Conservation (phyloP, 2,797 vertebrate genomes). For the Characodon lateralis region DNA sequence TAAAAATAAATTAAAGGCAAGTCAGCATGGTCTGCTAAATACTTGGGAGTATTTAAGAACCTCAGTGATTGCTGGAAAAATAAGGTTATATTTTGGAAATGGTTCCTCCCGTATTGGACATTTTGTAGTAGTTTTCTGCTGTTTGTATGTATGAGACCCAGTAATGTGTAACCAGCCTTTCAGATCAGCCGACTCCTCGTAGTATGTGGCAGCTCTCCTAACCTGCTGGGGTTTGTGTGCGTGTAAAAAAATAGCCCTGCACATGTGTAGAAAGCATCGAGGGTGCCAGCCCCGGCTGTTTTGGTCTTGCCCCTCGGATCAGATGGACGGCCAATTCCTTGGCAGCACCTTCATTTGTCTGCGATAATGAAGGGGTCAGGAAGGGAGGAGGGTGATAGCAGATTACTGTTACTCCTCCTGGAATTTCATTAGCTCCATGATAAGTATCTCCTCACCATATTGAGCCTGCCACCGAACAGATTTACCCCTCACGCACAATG, state of each 20-base stretch:
- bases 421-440: slow-evolving; percentile 80
- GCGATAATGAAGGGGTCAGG: slow-evolving; percentile 29
- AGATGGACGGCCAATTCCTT: slow-evolving; percentile 69
- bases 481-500: slow-evolving; percentile 73
- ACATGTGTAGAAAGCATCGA: slow-evolving; percentile 27
- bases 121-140: slow-evolving; percentile 2
- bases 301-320: slow-evolving; percentile 63
- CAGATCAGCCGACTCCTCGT: slow-evolving; percentile 38
- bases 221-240: slow-evolving; percentile 11
- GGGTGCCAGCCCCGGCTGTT: slow-evolving; percentile 55
- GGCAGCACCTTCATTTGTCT: slow-evolving; percentile 62
- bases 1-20: background rate
- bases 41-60: background rate
- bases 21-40: background rate
- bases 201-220: slow-evolving; percentile 38
- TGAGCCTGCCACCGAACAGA: slow-evolving; percentile 74
- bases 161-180: slow-evolving; percentile 40
- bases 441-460: slow-evolving; percentile 78
- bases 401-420: slow-evolving; percentile 78
- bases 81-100: background rate
- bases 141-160: background rate
- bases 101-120: background rate
- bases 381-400: slow-evolving; percentile 62
- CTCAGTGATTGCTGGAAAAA: background rate
- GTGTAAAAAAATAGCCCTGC: slow-evolving; percentile 8